A percentile compares a stretch with the other conserved stretches of the same genome.
Evolutionary conservation across 1,140 invertebrate genomes (phyloP).

Genomic region (Eupristina koningsbergeri): DNA sequence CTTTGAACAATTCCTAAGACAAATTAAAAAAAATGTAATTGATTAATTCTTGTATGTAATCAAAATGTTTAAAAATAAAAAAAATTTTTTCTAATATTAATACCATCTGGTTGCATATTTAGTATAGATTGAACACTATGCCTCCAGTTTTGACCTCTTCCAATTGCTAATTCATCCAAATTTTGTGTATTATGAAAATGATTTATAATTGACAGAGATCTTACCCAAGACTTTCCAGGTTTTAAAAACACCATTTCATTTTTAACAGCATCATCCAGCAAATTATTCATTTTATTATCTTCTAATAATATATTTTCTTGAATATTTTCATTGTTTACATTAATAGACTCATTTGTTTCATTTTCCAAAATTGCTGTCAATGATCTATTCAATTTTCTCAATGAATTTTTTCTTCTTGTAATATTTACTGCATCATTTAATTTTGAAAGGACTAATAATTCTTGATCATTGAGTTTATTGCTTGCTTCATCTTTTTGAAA

Average conservation of each 20-base stretch:
- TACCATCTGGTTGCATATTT: slow-evolving; percentile 61
- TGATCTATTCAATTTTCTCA: slow-evolving; percentile 51
- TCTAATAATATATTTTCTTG: background rate
- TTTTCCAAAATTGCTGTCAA: slow-evolving; percentile 42
- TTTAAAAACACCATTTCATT: slow-evolving; percentile 61
- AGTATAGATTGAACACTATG: slow-evolving; percentile 61
- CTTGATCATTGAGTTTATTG: background rate
- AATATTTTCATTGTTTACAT: slow-evolving; percentile 17
- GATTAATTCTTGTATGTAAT: background rate
- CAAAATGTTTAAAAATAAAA: slow-evolving; percentile 15
- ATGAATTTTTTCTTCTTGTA: slow-evolving; percentile 52
- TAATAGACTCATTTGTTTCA: slow-evolving; percentile 14
- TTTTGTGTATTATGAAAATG: slow-evolving; percentile 57
- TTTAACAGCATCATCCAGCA: background rate
- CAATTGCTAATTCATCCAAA: slow-evolving; percentile 57
- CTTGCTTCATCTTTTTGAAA: background rate
- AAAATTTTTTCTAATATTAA: slow-evolving; percentile 22
- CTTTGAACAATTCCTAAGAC: slow-evolving; percentile 55
- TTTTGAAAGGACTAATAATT: slow-evolving; percentile 44
- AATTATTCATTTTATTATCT: slow-evolving; percentile 3
- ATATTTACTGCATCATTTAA: slow-evolving; percentile 57
- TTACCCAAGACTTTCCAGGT: slow-evolving; percentile 68
- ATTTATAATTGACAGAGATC: slow-evolving; percentile 69
- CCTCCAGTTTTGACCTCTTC: slow-evolving; percentile 67
- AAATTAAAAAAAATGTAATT: background rate